Evolutionary conservation across 2,888 invertebrate species (phyloP).

Genomic region (Cosmia trapezina): DNA sequence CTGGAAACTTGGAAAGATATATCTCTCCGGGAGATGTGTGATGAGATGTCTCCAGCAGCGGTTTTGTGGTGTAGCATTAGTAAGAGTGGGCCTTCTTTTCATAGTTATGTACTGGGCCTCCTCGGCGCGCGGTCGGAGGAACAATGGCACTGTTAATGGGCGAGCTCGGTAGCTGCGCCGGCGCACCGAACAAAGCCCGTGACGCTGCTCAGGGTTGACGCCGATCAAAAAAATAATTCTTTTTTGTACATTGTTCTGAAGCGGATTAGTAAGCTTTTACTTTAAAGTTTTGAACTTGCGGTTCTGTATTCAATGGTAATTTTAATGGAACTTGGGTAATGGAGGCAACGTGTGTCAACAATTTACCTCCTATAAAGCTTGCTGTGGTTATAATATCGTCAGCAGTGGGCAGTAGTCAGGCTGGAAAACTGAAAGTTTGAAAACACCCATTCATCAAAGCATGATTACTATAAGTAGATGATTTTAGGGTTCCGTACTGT

Average conservation of each 20-base stretch:
- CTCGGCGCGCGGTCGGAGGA: constrained; percentile 25
- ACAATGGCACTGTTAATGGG: constrained; percentile 63
- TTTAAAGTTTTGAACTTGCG: constrained; percentile 17
- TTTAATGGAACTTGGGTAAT: constrained; percentile 20
- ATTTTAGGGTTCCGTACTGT: too few relatives aligned
- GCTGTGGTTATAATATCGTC: background rate
- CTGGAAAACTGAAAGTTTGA: background rate
- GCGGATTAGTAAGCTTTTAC: constrained; percentile 13
- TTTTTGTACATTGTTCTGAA: constrained; percentile 46
- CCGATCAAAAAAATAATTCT: constrained; percentile 1
- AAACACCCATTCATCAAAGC: background rate
- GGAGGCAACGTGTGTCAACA: background rate
- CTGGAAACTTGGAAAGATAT: too few relatives aligned
- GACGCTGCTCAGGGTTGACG: constrained; percentile 45
- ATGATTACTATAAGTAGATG: too few relatives aligned
- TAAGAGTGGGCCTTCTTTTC: constrained; percentile 32
- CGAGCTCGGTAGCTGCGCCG: constrained; percentile 60
- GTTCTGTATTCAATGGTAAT: constrained; percentile 26
- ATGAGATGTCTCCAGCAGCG: background rate
- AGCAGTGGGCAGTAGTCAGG: background rate
- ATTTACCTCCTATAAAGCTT: background rate
- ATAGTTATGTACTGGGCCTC: background rate
- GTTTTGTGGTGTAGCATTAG: too few relatives aligned
- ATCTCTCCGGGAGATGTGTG: background rate
- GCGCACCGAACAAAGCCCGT: constrained; percentile 55